phyloP scores from a whole-genome alignment of 2,888 invertebrate species.

The Psylliodes chrysocephalus region DNA sequence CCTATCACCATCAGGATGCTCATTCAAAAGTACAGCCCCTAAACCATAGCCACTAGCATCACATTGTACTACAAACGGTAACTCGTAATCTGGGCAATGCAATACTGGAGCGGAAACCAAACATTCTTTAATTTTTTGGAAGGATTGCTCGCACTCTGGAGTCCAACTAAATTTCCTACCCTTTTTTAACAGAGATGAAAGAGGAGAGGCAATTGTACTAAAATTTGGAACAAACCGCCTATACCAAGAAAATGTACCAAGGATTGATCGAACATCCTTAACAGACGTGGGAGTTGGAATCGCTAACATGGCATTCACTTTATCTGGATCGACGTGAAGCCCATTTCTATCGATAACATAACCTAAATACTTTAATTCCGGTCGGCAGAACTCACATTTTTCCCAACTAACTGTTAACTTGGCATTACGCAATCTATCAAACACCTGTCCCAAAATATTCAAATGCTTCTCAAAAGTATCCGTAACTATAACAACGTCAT shows the following conservation, averaged over 20 bases:
- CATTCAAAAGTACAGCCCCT: not conserved
- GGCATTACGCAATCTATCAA: constrained; percentile 43
- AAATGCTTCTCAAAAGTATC: constrained; percentile 41
- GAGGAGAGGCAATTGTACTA: too few relatives aligned
- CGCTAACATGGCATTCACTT: constrained; percentile 24
- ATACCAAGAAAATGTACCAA: constrained; percentile 36
- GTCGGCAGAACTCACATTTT: constrained; percentile 25
- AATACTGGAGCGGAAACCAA: constrained; percentile 30
- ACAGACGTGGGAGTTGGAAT: too few relatives aligned
- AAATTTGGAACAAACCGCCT: constrained; percentile 38
- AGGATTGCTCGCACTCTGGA: not conserved
- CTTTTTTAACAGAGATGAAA: too few relatives aligned
- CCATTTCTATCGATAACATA: constrained; percentile 30
- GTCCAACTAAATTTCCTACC: too few relatives aligned
- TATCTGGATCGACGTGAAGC: constrained; percentile 37
- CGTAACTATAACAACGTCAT: constrained; percentile 47
- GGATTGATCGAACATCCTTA: too few relatives aligned
- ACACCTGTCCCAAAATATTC: constrained; percentile 39
- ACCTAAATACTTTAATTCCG: constrained; percentile 25
- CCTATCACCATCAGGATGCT: too few relatives aligned
- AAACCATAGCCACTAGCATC: too few relatives aligned
- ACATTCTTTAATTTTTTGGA: not conserved
- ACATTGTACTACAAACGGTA: too few relatives aligned
- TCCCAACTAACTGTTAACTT: constrained; percentile 42
- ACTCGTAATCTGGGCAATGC: constrained; percentile 34